These are phyloP conservation scores for Cepaea hortensis DNA, from an alignment of 2,888 invertebrate genomes.

Conservation along the genomic window DNA sequence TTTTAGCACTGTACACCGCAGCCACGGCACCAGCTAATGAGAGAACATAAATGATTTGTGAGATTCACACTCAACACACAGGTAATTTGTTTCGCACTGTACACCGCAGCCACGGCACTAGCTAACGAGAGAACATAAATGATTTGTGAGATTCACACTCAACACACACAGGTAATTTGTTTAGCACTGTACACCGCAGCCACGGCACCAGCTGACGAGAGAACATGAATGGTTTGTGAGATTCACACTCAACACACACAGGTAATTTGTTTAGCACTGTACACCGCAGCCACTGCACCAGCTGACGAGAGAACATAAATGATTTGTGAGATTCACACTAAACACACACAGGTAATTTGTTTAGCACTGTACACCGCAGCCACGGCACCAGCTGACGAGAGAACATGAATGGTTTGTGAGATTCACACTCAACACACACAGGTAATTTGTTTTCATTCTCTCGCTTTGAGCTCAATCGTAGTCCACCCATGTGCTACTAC, in stretches of 20 bases:
- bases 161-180: background rate
- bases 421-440: background rate
- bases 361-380: background rate
- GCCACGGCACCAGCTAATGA: background rate
- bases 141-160: background rate
- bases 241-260: background rate
- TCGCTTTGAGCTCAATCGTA: too few species aligned
- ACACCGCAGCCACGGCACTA: slow-evolving; percentile 85
- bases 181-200: background rate
- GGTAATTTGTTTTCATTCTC: slow-evolving; percentile 78
- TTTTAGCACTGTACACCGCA: background rate
- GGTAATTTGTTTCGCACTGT: slow-evolving; percentile 92
- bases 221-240: too few species aligned
- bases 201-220: background rate
- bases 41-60: too few species aligned
- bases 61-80: too few species aligned
- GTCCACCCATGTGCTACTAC: too few species aligned
- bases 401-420: too few species aligned
- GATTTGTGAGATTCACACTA: background rate
- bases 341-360: background rate
- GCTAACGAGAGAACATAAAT: slow-evolving; percentile 78
- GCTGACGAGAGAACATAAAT: slow-evolving; percentile 77
- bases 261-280: slow-evolving; percentile 92
- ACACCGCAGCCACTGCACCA: slow-evolving; percentile 85
- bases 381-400: background rate